phyloP scores from a whole-genome alignment of 1,140 invertebrate genomes.

The Agrypnia vestita region DNA sequence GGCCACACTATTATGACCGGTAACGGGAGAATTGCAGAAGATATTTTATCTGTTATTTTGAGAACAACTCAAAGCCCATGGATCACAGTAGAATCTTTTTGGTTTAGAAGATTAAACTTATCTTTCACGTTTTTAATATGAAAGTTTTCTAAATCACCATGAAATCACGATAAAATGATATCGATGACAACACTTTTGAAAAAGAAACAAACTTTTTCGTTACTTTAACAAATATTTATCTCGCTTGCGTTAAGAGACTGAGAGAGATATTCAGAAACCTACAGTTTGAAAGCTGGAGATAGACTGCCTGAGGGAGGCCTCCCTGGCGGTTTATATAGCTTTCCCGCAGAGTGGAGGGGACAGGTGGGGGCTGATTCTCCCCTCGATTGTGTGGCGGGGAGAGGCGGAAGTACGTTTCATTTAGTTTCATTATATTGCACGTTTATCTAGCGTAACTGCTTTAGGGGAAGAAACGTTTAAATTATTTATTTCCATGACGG shows the following conservation, averaged over 20 bases:
- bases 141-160: too few species aligned
- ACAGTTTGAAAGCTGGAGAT: slow-evolving; percentile 36
- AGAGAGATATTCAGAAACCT: not conserved
- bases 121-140: too few species aligned
- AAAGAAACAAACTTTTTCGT: too few species aligned
- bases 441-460: slow-evolving; percentile 32
- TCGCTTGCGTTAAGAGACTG: slow-evolving; percentile 15
- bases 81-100: not conserved
- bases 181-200: too few species aligned
- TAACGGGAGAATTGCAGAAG: slow-evolving; percentile 45
- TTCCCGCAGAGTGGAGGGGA: slow-evolving; percentile 7
- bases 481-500: slow-evolving; percentile 27
- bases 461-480: slow-evolving; percentile 40
- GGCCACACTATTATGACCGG: slow-evolving; percentile 71
- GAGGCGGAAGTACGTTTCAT: slow-evolving; percentile 29
- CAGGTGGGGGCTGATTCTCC: not conserved
- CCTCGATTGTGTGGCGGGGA: not conserved
- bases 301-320: slow-evolving; percentile 47
- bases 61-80: not conserved
- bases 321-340: slow-evolving; percentile 40
- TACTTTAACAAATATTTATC: not conserved
- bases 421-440: slow-evolving; percentile 25
- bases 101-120: too few species aligned
- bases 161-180: too few species aligned
- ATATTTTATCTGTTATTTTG: slow-evolving; percentile 35